phyloP scores from a whole-genome alignment of 2,888 invertebrate species.

The Eucera pruinosa region DNA sequence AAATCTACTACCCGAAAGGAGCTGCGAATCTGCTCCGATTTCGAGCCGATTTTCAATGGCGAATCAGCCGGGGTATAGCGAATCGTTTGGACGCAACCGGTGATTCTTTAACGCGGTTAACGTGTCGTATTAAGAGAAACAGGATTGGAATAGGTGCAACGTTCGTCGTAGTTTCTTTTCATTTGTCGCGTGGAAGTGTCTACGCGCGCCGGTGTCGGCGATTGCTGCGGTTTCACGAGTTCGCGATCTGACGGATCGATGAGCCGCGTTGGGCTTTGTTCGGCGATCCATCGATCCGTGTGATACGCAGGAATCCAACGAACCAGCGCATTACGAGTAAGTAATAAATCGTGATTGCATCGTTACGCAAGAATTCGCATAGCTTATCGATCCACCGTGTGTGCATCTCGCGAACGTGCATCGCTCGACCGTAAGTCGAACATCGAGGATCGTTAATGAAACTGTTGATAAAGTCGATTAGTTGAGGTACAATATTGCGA shows the following conservation, averaged over 20 bases:
- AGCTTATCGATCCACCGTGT: conserved; percentile 2
- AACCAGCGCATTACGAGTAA: conserved; percentile 27
- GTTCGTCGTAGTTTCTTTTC: not conserved
- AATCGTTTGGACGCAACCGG: not conserved
- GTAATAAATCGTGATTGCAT: conserved; percentile 11
- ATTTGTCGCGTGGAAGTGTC: not conserved
- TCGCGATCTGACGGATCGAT: conserved; percentile 28
- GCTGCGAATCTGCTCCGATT: no score
- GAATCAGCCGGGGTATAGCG: not conserved
- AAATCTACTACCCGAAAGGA: not conserved
- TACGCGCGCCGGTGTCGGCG: conserved; percentile 6
- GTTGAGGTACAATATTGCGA: no score
- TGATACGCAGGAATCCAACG: conserved; percentile 1
- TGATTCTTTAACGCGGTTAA: no score
- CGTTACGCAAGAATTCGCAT: not conserved
- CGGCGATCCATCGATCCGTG: conserved; percentile 12
- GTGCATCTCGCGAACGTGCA: no score
- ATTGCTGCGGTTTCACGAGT: conserved; percentile 17
- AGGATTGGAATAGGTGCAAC: no score
- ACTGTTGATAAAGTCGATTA: no score
- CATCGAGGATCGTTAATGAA: no score
- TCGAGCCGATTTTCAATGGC: not conserved
- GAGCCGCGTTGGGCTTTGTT: conserved; percentile 13
- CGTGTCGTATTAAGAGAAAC: no score
- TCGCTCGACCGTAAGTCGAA: not conserved